Evolutionary conservation across 1,140 invertebrate genomes (phyloP).

Genomic region (Zaprionus capensis): DNA sequence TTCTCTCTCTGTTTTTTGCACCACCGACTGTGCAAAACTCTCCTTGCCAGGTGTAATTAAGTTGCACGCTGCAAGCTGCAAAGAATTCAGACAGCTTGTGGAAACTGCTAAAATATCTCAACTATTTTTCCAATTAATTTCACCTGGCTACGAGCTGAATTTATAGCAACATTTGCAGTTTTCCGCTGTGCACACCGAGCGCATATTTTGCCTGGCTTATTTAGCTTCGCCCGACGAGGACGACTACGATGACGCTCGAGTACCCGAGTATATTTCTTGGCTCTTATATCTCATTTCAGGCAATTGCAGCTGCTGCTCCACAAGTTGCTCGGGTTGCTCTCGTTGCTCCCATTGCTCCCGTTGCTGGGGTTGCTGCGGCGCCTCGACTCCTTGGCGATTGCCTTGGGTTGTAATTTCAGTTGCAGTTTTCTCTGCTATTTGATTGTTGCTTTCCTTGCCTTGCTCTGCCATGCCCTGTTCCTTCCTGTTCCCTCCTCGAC

Average conservation of each 20-base stretch:
- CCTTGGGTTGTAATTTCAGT: conserved; percentile 76
- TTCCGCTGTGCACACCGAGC: conserved; percentile 9
- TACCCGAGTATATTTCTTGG: conserved; percentile 45
- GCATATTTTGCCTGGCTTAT: conserved; percentile 59
- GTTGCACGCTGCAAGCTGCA: conserved; percentile 36
- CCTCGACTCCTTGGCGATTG: conserved; percentile 33
- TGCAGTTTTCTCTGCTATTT: conserved; percentile 66
- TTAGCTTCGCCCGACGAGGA: conserved; percentile 48
- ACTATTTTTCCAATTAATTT: conserved; percentile 81
- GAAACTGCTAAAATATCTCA: conserved; percentile 58
- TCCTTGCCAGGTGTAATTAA: conserved; percentile 58
- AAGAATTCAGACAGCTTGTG: conserved; percentile 26
- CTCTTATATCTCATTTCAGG: conserved; percentile 59
- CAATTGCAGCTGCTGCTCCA: conserved; percentile 36
- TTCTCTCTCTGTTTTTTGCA: conserved; percentile 1
- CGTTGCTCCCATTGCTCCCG: no score
- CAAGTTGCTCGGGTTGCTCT: conserved; percentile 7
- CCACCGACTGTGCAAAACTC: background rate
- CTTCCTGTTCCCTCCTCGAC: conserved; percentile 13
- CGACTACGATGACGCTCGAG: background rate
- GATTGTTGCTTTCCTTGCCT: conserved; percentile 64
- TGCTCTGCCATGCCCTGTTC: background rate
- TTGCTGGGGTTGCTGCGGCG: background rate
- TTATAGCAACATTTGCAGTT: conserved; percentile 76
- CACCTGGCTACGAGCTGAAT: conserved; percentile 63